A percentile compares a stretch with the other conserved stretches of the same genome.
Evolutionary conservation across 2,888 invertebrate genomes (phyloP).

Genomic region (Gryllus longicercus): DNA sequence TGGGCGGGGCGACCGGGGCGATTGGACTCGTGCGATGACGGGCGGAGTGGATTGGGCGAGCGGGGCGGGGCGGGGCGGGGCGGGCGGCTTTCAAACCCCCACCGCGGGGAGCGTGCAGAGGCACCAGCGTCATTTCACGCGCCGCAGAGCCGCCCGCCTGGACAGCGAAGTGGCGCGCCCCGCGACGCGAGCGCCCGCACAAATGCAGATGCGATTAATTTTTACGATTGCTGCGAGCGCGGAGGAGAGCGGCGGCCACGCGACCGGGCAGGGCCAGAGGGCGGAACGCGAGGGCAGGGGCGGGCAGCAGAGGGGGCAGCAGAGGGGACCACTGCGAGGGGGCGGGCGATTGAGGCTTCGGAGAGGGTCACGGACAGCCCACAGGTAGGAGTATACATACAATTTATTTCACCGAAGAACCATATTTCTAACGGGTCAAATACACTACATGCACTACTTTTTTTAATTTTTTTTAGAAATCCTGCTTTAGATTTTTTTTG

Average conservation of each 20-base stretch:
- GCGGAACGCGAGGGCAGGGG: not conserved
- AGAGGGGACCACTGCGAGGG: not conserved
- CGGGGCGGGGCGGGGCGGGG: too few species aligned
- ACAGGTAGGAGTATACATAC: too few species aligned
- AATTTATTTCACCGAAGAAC: too few species aligned
- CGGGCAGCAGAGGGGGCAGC: not conserved
- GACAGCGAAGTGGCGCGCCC: not conserved
- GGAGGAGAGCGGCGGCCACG: not conserved
- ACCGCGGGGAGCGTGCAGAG: not conserved
- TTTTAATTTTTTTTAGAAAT: too few species aligned
- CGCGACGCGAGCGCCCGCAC: not conserved
- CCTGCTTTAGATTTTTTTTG: too few species aligned
- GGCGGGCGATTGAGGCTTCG: not conserved
- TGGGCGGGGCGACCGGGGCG: too few species aligned
- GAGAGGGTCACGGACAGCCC: not conserved
- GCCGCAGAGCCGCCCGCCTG: not conserved
- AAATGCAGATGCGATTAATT: slow-evolving; percentile 17
- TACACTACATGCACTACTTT: too few species aligned
- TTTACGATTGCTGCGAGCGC: not conserved
- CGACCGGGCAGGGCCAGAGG: too few species aligned
- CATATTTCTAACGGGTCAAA: too few species aligned
- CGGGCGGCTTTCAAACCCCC: too few species aligned
- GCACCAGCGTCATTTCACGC: not conserved
- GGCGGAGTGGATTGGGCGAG: too few species aligned
- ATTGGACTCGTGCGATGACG: too few species aligned